Evolutionary conservation across 2,113 vertebrate species (phyloP), one percentile per base, ranked within the genome.

Genomic region (Pygoscelis adeliae): DNA sequence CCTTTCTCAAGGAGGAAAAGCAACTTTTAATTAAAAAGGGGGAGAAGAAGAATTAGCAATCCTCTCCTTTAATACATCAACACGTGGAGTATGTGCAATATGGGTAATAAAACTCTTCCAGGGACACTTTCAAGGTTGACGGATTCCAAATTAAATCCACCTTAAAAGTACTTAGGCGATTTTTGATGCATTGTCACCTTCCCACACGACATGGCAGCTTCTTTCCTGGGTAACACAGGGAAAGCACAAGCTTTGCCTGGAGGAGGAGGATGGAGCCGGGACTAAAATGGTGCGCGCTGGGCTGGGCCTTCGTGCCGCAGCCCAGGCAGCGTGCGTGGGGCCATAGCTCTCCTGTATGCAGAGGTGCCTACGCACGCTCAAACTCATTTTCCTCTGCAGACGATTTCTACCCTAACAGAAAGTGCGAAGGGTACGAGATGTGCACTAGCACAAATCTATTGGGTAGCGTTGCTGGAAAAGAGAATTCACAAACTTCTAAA

Each of bases 281-380:
- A 89, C 36, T 62, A n/a, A 50, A 49, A 83, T 0, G 3, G 62
- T 34, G 10, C 2, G 2, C 0, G 0, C 30, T 38, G 61, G 42
- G 27, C 49, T 79, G 78, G 36, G 50, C 19, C 69, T 55, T 42
- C 1, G 1, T 58, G 47, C n/a, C 0, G 0, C 34, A 56, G 53
- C 27, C 11, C 0, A 3, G 53, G 67, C n/a, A 73, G 47, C 1
- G 1, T 0, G 1, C 0, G 2, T 11, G 10, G 12, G 58, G 62
- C 79, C 23, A 5, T 10, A 25, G 66, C 38, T 80, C 6, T 72
- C 46, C 36, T 34, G 19, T 8, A 8, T 3, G 30, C 56, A 58
- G 65, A 74, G 20, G 5, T 47, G 30, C 42, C 38, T 40, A 23
- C 1, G 15, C 38, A 16, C 1, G 2, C 20, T 26, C 40, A 80